These are phyloP conservation scores for Phrynocephalus versicolor DNA, from an alignment of 2,113 vertebrate species.

Conservation along the genomic window DNA sequence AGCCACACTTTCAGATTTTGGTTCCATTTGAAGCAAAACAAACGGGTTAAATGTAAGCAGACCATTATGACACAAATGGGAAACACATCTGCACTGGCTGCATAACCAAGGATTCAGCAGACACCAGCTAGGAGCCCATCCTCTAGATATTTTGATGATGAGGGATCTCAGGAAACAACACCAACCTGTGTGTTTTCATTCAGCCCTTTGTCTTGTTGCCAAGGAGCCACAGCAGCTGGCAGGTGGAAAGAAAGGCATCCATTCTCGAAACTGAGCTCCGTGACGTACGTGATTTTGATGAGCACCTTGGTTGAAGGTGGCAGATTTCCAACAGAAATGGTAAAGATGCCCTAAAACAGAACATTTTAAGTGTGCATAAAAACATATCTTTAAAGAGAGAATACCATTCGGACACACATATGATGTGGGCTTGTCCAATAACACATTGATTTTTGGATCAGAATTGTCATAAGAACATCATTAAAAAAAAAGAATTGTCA, in stretches of 20 bases:
- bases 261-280: constrained; percentile 76
- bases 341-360: constrained; percentile 83
- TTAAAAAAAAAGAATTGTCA: too few relatives aligned
- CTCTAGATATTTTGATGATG: neutral
- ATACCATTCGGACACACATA: too few relatives aligned
- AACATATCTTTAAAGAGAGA: constrained; percentile 1
- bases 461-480: too few relatives aligned
- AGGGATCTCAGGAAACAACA: constrained; percentile 10
- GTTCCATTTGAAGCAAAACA: neutral
- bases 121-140: neutral
- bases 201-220: constrained; percentile 83
- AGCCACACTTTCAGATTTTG: neutral
- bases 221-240: constrained; percentile 82
- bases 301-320: constrained; percentile 80
- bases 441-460: too few relatives aligned
- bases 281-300: constrained; percentile 88
- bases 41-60: neutral
- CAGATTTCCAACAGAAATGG: constrained; percentile 88
- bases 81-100: neutral
- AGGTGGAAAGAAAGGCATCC: constrained; percentile 76
- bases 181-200: constrained; percentile 85
- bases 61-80: neutral
- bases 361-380: neutral
- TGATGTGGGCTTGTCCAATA: too few relatives aligned
- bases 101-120: neutral